Base-by-base conservation (phyloP, 2,113 vertebrate species). In the Pachypanchax playfairii region DNA sequence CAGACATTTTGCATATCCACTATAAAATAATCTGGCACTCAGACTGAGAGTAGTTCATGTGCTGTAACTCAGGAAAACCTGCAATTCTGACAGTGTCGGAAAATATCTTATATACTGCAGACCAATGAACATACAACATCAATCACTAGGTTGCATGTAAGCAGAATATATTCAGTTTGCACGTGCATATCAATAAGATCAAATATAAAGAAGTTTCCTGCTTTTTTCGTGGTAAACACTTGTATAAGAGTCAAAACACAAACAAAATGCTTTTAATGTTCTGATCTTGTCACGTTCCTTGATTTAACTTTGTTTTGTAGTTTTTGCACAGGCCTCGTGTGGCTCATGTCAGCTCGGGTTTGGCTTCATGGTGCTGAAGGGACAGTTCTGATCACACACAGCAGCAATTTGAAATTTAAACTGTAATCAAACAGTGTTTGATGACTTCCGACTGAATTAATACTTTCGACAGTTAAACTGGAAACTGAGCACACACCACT, bases 21-120 rank as follows among this genome's bases (percentile, higher is more conserved):
- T n/a, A 18, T 46, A 42, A 70, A 62, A 73, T 78, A 65, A 72
- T 49, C 44, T 58, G 55, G 75, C 73, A 75, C 43, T 53, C n/a
- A 11, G 48, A 6, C 21, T 67, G 39, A 51, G 61, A 49, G 31
- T 36, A 53, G 24, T 31, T 20, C 65, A 38, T 58, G 44, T 54
- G 42, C n/a, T n/a, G n/a, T n/a, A n/a, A n/a, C n/a, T n/a, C 33
- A n/a, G 15, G 15, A 22, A 66, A 43, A 28, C 24, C 25, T 22
- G 21, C 1, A 28, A 8, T 2, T 22, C 29, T 47, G 28, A 26
- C 3, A 59, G 18, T 33, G 28, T 5, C 4, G 28, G 28, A 9
- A 13, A 36, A 14, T 36, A 13, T 36, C 10, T 5, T 36, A 13
- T 36, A 36, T 13, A 46, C 12, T 44, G 7, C 2, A 43, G 20